These are phyloP conservation scores for Myanophis thanlyinensis DNA, from an alignment of 2,113 vertebrate genomes.

Conservation along the genomic window DNA sequence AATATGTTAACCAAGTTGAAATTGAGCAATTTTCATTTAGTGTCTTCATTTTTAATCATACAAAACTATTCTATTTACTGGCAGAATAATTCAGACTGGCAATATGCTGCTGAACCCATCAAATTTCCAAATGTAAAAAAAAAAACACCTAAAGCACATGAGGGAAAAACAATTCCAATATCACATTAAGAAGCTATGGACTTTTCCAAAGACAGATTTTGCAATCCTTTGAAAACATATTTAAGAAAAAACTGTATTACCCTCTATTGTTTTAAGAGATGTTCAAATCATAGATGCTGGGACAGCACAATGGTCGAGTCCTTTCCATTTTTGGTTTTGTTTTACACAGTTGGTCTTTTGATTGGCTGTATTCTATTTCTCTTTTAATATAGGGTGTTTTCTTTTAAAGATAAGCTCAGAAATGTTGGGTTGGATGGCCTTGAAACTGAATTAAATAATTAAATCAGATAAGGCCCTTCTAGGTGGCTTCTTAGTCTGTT, in stretches of 20 bases:
- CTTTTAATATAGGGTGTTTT: not conserved
- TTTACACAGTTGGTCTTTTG: not conserved
- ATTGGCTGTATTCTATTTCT: not conserved
- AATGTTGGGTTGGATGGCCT: not conserved
- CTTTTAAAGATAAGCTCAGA: not conserved
- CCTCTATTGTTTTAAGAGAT: not conserved
- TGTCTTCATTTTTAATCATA: not conserved
- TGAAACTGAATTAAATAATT: not conserved
- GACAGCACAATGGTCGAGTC: not conserved
- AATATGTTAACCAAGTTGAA: not conserved
- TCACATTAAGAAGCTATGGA: not conserved
- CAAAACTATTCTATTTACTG: not conserved
- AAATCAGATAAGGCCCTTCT: not conserved
- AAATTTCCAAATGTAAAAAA: not conserved
- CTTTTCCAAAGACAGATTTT: not conserved
- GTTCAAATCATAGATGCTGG: not conserved
- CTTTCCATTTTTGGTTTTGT: not conserved
- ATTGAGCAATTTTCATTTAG: not conserved
- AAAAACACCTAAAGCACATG: not conserved
- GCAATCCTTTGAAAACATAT: not conserved
- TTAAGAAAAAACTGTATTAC: not conserved
- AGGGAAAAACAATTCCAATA: not conserved
- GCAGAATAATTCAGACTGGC: not conserved
- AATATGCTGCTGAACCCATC: not conserved
- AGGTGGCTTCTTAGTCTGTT: not conserved